Base-by-base conservation (phyloP, 2,113 vertebrate species). In the Ophiodon elongatus region DNA sequence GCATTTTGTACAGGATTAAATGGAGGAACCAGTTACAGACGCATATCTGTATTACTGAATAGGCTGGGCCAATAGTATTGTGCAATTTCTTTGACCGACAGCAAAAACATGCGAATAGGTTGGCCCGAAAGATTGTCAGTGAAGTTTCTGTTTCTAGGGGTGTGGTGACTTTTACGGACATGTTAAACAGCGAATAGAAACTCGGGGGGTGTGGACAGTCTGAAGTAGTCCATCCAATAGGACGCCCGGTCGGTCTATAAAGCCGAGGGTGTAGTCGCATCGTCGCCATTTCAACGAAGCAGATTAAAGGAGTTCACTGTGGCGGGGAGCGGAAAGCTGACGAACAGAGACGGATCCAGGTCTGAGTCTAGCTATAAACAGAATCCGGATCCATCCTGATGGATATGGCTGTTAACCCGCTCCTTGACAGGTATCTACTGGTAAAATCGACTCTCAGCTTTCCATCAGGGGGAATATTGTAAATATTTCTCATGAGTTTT, bases 351-450 rank as follows among this genome's bases (percentile, higher is more conserved):
- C 86, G 92, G 91, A 91, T 90, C 90, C 91, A 77, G 90, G 85
- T 87, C 91, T 82, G 85, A 84, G 80, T 90, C 79, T 92, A 89
- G 65, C 80, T 76, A 63, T 72, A 93, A 94, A 92, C 90, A 79
- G 86, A 95, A 95, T 96, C 95, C 94, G 95, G 95, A 95, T 95
- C 95, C 95, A 96, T 96, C 95, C 92, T 84, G 82, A 95, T 95
- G 95, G 95, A 96, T 89, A 94, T 95, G 94, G 95, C 94, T 76
- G 68, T 95, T 86, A 94, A 94, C 92, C 91, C 94, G 89, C 93
- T 84, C 78, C 84, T 94, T 94, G 94, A 96, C 94, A 96, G 95
- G 95, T 96, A 96, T 94, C 92, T 91, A 94, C 86, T 74, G 94
- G 94, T 92, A 90, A 87, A 88, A 71, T 76, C 91, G 89, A 85